phyloP scores from a whole-genome alignment of 2,797 vertebrate genomes.

The Cyprinella venusta region DNA sequence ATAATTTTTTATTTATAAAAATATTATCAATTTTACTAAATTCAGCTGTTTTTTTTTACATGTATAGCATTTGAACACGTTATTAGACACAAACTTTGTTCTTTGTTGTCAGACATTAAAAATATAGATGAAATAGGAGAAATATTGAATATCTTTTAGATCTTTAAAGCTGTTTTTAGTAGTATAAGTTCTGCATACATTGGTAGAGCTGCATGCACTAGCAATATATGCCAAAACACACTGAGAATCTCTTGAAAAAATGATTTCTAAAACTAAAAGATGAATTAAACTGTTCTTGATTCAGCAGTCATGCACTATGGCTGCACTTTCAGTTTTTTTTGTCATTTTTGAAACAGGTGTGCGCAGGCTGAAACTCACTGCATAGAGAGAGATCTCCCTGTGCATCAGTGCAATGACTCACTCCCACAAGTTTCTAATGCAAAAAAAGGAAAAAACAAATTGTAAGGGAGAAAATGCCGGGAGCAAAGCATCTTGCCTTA shows the following conservation, averaged over 20 bases:
- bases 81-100: background rate
- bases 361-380: background rate
- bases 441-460: background rate
- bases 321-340: background rate
- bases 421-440: background rate
- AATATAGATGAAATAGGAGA: background rate
- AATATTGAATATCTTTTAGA: background rate
- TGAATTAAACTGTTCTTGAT: background rate
- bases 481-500: slow-evolving; percentile 55
- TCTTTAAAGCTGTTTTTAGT: background rate
- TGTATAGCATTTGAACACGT: too few species aligned
- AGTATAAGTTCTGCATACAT: background rate
- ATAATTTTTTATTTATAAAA: too few species aligned
- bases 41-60: too few species aligned
- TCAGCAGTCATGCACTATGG: background rate
- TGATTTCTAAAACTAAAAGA: background rate
- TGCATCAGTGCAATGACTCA: slow-evolving; percentile 6
- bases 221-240: background rate
- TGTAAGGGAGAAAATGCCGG: slow-evolving; percentile 42
- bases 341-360: background rate
- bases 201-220: background rate
- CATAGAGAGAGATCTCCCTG: background rate
- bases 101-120: background rate
- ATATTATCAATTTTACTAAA: too few species aligned
- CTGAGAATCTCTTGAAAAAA: background rate